Base-by-base conservation (phyloP, 53 echinoderm and acorn worm genomes). In the Mesocentrotus franciscanus region DNA sequence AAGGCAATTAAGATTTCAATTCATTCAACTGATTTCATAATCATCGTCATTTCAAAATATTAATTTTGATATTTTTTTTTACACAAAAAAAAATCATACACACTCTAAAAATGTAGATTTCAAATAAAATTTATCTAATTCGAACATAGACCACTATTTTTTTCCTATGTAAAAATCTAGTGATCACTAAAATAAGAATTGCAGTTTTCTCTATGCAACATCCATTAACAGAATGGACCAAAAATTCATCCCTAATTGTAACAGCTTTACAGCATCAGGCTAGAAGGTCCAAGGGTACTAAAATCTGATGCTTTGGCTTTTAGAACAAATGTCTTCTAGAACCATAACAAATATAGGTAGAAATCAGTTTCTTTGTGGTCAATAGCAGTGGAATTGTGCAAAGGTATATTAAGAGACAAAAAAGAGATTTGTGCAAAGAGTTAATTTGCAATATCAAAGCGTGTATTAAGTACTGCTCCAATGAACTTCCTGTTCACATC, bases 1-100 rank as follows among this genome's bases (percentile, higher is more conserved):
- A 91, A 91, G 91, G 91, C 91, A 30, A 91, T 91, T 66, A 36
- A 27, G 35, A 91, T 91, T 56, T 91, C 91, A 91, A 81, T 81
- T 81, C 78, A 39, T 20, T 81, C 81, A 39, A 81, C 20, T 81
- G 91, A 91, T 91, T 56, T 91, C 66, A 66, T 35, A 62, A 64
- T 30, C 14, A 91, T 6, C 61, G 35, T 58, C 27, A 87, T 87
- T 87, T 35, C 36, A 7, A 42, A 18, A 81, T 42, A 26, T 26
- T 14, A 62, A 62, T 62, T 11, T 14, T 62, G 1, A 7, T 16
- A 1, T 62, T 62, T 62, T 62, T 8, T 62, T 16, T 18, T 62
- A 0, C 1, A 16, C 12, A 29, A 7, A 78, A 35, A 78, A 78
- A 39, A 10, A 10, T 11, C 27, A 42, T 32, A 24, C 35, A 39